Base-by-base conservation (phyloP, 2,888 invertebrate genomes). In the Resseliella maxima region DNA sequence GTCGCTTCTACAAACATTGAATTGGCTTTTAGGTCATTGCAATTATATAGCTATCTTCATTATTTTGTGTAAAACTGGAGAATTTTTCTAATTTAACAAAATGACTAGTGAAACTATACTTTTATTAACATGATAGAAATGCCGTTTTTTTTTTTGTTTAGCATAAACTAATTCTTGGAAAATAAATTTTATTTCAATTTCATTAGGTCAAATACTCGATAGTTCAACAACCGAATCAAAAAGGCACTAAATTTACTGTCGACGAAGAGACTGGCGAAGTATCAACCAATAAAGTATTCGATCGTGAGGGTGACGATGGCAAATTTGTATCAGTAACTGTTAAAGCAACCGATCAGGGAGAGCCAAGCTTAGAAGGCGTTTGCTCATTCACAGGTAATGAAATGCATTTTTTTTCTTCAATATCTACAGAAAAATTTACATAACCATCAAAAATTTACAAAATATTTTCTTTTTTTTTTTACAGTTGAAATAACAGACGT, bases 261-360 rank as follows among this genome's bases (percentile, higher is more conserved):
- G 97, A 99, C 89, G 97, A 97, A 90, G 96, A 97, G 91, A 98
- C 97, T 54, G 99, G 99, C 2, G 96, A 97, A 91, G 97, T 99
- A 86, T 95, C 95, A 0, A 98, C 98, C 8, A 98, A 98, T 89
- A 98, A 98, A 93, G 97, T 98, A 35, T 98, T 99, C 90, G 98
- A 99, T 92, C 94, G 98, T 87, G 99, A 99, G 92, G 98, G 98
- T 0, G 98, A 99, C 89, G 98, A 98, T 90, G 98, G 98, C 12
- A 97, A 98, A 92, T 98, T 98, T 91, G 98, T 98, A 8, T 97
- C 97, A 0, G 97, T 98, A 6, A 99, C 98, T 0, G 97, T 99
- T 0, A 98, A 99, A 92, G 99, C 99, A 6, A 98, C 98, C 0
- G 99, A 99, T 93, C 97, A 98, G 90, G 99, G 99, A n/a, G 97